A percentile compares a stretch with the other conserved stretches of the same genome.
phyloP scores from a whole-genome alignment of 2,797 vertebrate species.

The Diplodus puntazzo region DNA sequence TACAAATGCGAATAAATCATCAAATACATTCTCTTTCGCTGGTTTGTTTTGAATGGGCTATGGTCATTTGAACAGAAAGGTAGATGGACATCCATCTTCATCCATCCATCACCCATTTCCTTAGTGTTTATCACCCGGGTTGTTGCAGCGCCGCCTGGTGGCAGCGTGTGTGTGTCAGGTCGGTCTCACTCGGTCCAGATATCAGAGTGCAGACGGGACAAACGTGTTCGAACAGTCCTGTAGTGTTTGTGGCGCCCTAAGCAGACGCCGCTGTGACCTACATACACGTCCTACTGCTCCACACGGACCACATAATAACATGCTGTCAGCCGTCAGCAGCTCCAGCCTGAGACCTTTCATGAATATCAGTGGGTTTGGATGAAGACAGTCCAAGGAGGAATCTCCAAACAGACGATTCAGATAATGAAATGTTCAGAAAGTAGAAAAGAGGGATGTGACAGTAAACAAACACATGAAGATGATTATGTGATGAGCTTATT shows the following conservation, averaged over 20 bases:
- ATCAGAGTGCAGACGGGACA: background rate
- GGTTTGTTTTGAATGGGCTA: too few relatives aligned
- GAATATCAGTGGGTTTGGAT: slow-evolving; percentile 10
- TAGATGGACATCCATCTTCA: background rate
- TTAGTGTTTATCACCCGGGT: background rate
- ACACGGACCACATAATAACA: slow-evolving; percentile 48
- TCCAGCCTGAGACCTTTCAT: slow-evolving; percentile 10
- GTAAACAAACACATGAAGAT: background rate
- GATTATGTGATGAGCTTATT: background rate
- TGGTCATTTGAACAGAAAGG: background rate
- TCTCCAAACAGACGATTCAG: background rate
- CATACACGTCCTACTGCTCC: slow-evolving; percentile 39
- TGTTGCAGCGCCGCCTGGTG: slow-evolving; percentile 36
- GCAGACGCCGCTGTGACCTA: slow-evolving; percentile 42
- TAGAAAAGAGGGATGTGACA: background rate
- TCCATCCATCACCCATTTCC: background rate
- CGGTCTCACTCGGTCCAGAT: background rate
- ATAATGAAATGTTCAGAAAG: background rate
- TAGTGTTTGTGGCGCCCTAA: background rate
- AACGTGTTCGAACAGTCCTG: background rate
- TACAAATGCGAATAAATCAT: too few relatives aligned
- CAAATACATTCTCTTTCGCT: too few relatives aligned
- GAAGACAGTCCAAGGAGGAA: background rate
- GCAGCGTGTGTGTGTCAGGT: background rate
- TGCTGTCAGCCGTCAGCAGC: slow-evolving; percentile 29